Conservation (phyloP, 2,888 invertebrate species). For the Eledona agricola region DNA sequence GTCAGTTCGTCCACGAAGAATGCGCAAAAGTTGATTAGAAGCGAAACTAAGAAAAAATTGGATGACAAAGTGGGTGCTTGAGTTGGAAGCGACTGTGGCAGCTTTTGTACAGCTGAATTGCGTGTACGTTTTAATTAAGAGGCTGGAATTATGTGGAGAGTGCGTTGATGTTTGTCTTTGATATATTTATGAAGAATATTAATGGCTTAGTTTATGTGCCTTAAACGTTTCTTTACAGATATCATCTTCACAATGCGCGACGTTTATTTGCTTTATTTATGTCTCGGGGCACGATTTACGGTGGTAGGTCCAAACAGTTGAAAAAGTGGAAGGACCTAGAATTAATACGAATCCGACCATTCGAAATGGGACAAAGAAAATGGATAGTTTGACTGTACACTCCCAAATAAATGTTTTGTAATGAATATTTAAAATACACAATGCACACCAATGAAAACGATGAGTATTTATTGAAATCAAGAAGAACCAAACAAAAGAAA, state of each 20-base stretch:
- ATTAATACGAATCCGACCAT: neutral
- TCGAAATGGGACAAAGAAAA: no score
- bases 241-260: constrained; percentile 19
- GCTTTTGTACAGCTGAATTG: neutral
- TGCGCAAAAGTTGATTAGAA: no score
- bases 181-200: constrained; percentile 33
- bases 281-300: constrained; percentile 2
- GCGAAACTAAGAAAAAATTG: no score
- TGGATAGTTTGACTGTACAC: no score
- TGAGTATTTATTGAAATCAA: no score
- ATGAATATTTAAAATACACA: no score
- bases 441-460: no score
- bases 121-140: constrained; percentile 26
- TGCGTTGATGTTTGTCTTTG: constrained; percentile 28
- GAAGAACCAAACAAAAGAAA: no score
- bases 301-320: constrained; percentile 1
- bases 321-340: neutral
- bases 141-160: constrained; percentile 27
- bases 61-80: no score
- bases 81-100: neutral
- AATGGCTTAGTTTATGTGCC: constrained; percentile 19
- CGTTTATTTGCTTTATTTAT: constrained; percentile 31
- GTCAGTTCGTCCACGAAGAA: no score
- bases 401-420: no score
- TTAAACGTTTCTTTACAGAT: constrained; percentile 25